A percentile compares a stretch with the other conserved stretches of the same genome.
These are phyloP conservation scores for Euclidia mi DNA, from an alignment of 2,888 invertebrate genomes.

Conservation along the genomic window DNA sequence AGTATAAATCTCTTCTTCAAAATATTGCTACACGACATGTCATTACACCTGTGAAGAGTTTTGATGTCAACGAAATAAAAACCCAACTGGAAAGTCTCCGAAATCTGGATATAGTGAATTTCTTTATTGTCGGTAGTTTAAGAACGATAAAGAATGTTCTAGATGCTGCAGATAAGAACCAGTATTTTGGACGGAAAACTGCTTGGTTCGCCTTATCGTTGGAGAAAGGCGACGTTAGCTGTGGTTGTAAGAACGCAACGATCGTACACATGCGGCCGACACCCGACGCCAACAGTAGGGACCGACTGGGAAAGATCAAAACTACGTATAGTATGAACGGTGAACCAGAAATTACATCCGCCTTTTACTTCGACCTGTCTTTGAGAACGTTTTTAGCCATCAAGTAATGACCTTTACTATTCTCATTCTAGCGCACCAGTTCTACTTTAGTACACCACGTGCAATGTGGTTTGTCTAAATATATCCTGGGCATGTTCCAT, in stretches of 20 bases:
- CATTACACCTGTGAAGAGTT: constrained; percentile 92
- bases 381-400: constrained; percentile 93
- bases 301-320: constrained; percentile 92
- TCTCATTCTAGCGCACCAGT: constrained; percentile 68
- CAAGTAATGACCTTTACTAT: constrained; percentile 90
- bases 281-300: constrained; percentile 92
- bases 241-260: constrained; percentile 94
- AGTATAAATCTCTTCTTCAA: constrained; percentile 96
- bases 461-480: constrained; percentile 76
- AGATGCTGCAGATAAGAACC: constrained; percentile 92
- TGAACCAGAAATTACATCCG: constrained; percentile 94
- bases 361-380: constrained; percentile 97
- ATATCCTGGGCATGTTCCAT: constrained; percentile 81
- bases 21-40: constrained; percentile 97
- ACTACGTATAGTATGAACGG: constrained; percentile 93
- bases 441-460: constrained; percentile 71
- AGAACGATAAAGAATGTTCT: constrained; percentile 92
- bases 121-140: constrained; percentile 95
- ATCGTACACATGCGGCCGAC: constrained; percentile 94
- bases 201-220: constrained; percentile 96
- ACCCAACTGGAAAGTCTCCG: constrained; percentile 93
- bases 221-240: constrained; percentile 93
- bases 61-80: constrained; percentile 91
- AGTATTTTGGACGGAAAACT: constrained; percentile 95
- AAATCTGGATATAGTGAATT: constrained; percentile 96